Conservation (phyloP, 2,888 invertebrate genomes). For the Rhagophthalmus giganteus region DNA sequence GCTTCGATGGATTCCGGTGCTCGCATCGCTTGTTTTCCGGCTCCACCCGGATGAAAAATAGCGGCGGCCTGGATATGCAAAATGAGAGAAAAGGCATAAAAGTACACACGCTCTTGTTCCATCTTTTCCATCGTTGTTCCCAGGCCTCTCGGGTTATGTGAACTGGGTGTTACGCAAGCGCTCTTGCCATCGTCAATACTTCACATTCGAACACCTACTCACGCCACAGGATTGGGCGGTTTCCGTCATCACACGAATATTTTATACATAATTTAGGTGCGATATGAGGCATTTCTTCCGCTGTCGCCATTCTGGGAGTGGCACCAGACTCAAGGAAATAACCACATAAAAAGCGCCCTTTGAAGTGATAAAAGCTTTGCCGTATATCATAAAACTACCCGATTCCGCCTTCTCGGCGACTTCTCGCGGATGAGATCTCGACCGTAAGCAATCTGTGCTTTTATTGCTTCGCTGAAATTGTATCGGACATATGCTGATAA, state of each 20-base stretch:
- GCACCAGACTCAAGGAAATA: constrained; percentile 31
- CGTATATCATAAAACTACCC: constrained; percentile 38
- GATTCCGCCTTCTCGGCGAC: constrained; percentile 40
- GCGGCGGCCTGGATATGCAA: constrained; percentile 49
- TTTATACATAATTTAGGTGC: constrained; percentile 41
- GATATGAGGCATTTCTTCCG: constrained; percentile 35
- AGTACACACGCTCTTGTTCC: constrained; percentile 50
- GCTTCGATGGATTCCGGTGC: constrained; percentile 25
- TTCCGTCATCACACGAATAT: constrained; percentile 41
- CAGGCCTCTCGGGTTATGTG: constrained; percentile 46
- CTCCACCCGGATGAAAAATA: constrained; percentile 56
- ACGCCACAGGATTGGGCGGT: constrained; percentile 49
- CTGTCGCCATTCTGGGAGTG: constrained; percentile 37
- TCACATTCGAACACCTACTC: constrained; percentile 55
- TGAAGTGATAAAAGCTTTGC: constrained; percentile 39
- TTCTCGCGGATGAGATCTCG: constrained; percentile 41
- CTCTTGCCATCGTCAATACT: constrained; percentile 52
- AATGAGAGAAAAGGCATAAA: constrained; percentile 52
- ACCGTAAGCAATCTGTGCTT: constrained; percentile 43
- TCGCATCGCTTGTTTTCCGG: constrained; percentile 42
- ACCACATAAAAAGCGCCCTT: constrained; percentile 36
- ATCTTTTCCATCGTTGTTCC: constrained; percentile 34
- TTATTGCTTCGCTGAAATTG: constrained; percentile 38
- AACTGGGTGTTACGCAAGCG: constrained; percentile 50
- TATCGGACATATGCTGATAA: constrained; percentile 48